A percentile compares a stretch with the other conserved stretches of the same genome.
Conservation (phyloP, 2,888 invertebrate species). For the Dasypolia templi region DNA sequence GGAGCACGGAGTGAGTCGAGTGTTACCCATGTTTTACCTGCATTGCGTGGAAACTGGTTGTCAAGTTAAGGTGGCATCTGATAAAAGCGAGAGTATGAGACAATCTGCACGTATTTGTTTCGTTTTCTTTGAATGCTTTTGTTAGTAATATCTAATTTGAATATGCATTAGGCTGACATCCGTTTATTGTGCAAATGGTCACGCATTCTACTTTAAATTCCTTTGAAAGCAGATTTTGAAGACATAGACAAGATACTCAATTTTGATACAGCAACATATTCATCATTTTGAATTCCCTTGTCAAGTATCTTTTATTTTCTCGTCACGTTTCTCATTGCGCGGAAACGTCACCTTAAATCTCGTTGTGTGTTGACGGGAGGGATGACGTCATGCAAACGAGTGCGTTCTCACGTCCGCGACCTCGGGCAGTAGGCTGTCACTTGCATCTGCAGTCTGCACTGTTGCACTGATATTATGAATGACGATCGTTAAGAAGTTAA, state of each 20-base stretch:
- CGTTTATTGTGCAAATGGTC: background rate
- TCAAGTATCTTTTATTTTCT: background rate
- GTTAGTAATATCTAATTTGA: conserved; percentile 6
- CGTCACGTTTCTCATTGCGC: conserved; percentile 11
- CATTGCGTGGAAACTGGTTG: conserved; percentile 62
- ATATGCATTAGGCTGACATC: conserved; percentile 2
- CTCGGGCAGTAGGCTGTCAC: conserved; percentile 46
- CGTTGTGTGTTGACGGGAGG: conserved; percentile 17
- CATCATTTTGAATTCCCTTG: background rate
- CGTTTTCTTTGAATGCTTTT: conserved; percentile 11
- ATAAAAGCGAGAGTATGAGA: background rate
- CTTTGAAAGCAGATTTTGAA: background rate
- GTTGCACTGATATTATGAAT: conserved; percentile 20
- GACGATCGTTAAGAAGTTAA: conserved; percentile 10
- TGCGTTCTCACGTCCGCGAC: conserved; percentile 67
- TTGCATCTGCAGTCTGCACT: conserved; percentile 35
- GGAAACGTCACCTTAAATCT: conserved; percentile 41
- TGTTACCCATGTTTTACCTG: conserved; percentile 33
- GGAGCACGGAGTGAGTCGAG: conserved; percentile 52
- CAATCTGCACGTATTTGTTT: background rate
- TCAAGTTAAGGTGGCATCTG: conserved; percentile 35
- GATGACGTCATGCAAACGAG: conserved; percentile 56
- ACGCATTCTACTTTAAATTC: background rate
- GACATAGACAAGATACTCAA: too few relatives aligned
- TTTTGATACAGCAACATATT: background rate